phyloP scores from a whole-genome alignment of 2,113 vertebrate species.

The Axis porcinus region DNA sequence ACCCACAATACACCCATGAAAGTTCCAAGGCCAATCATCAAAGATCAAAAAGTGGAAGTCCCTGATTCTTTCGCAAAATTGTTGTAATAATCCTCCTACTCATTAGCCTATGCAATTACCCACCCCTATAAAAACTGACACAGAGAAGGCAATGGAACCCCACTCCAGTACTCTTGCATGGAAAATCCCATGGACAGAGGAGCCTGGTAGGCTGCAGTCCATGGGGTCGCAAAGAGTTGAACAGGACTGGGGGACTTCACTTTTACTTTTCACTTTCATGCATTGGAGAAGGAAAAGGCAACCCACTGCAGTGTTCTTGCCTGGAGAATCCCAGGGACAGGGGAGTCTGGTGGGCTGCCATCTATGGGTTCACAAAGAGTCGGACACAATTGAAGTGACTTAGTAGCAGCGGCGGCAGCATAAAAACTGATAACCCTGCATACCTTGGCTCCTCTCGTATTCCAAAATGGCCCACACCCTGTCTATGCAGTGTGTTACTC shows the following conservation, averaged over 20 bases:
- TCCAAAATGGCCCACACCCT: background rate
- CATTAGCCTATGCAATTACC: background rate
- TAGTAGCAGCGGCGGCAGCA: background rate
- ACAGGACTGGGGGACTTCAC: background rate
- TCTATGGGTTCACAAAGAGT: background rate
- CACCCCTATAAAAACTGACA: background rate
- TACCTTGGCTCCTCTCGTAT: accelerated
- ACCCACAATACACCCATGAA: background rate
- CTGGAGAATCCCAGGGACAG: background rate
- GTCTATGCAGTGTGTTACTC: background rate
- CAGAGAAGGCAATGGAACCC: background rate
- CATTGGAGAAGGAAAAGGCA: background rate
- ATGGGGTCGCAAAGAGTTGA: background rate
- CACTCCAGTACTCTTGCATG: background rate
- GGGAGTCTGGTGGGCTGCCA: background rate
- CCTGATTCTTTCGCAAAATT: background rate
- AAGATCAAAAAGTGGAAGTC: background rate
- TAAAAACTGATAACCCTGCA: background rate
- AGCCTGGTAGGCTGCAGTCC: background rate
- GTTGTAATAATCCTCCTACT: background rate
- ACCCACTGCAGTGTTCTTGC: background rate
- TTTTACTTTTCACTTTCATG: background rate
- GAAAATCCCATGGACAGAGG: background rate
- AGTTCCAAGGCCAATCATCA: background rate
- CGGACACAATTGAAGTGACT: accelerated